phyloP scores from a whole-genome alignment of 2,797 vertebrate genomes.

The Phoeniculus purpureus region DNA sequence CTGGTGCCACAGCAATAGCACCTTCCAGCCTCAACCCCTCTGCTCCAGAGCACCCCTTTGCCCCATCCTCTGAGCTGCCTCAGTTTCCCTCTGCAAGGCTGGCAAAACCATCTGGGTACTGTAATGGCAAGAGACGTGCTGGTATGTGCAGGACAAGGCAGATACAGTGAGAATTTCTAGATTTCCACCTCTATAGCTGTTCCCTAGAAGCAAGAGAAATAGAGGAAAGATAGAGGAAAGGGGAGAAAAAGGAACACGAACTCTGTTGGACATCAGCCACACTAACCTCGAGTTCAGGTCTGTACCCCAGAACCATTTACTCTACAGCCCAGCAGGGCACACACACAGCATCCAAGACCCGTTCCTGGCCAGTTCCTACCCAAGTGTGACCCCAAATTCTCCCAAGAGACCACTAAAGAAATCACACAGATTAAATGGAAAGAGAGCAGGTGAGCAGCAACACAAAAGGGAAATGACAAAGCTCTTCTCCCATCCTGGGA shows the following conservation, averaged over 20 bases:
- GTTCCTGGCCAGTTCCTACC: not conserved
- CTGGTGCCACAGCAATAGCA: fast-evolving
- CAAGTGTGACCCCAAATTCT: not conserved
- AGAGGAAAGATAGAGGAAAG: not conserved
- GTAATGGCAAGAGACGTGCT: not conserved
- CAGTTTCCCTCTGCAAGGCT: not conserved
- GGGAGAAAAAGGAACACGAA: not conserved
- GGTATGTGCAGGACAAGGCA: not conserved
- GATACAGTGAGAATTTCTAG: not conserved
- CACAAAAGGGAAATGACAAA: not conserved
- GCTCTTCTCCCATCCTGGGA: not conserved
- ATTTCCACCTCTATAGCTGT: not conserved
- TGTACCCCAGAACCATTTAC: not conserved
- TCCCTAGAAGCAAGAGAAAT: not conserved
- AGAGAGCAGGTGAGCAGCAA: not conserved
- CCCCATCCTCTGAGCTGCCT: not conserved
- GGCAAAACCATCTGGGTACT: not conserved
- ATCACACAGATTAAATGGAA: not conserved
- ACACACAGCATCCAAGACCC: not conserved
- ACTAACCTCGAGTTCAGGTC: not conserved
- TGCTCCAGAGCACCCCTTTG: not conserved
- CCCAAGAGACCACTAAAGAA: not conserved
- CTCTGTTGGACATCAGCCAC: not conserved
- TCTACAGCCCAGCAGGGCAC: not conserved
- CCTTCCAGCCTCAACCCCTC: not conserved